Base-by-base conservation (phyloP, 2,797 vertebrate genomes). In the Hipposideros larvatus region DNA sequence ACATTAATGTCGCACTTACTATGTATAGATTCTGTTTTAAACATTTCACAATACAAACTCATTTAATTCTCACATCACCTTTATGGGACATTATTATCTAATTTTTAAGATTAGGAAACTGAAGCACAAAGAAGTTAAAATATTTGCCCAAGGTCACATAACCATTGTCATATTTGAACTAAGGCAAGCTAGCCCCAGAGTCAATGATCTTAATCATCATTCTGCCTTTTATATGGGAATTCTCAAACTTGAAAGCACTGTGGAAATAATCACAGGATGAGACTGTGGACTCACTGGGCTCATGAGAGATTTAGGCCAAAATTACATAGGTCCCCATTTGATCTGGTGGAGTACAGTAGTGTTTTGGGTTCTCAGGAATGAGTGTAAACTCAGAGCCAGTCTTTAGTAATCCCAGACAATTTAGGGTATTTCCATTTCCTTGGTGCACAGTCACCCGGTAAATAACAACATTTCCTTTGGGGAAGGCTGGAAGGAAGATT, bases 351-450 rank as follows among this genome's bases (percentile, higher is more conserved):
- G 41, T 41, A 93, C 26, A 66, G 28, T 95, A 80, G 26, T 55
- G 73, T 95, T 97, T 91, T 77, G 31, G 28, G 55, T 93, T 91
- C 83, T 71, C 65, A 89, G 41, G 41, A 93, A 82, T 80, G 19
- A 88, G 9, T 85, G 57, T 37, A 48, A 77, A 7, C 15, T 86
- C 63, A 89, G 16, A 90, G 31, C 0, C 51, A 84, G n/a, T 31
- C 21, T 92, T 92, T 51, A 66, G 48, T 51, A 93, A 93, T 92
- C 19, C 71, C 43, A 68, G 31, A 37, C 68, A 97, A 86, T 43
- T 77, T 84, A 53, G 79, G 87, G 70, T 85, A 95, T 93, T 96
- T 94, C 79, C 87, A 87, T 26, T 77, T 87, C 70, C 5, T 2
- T 26, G 26, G 31, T 85, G 90, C 46, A 91, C 6, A 71, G 46